Evolutionary conservation across 2,888 invertebrate species (phyloP), one percentile per base, ranked within the genome.

Genomic region (Eupithecia insigniata): DNA sequence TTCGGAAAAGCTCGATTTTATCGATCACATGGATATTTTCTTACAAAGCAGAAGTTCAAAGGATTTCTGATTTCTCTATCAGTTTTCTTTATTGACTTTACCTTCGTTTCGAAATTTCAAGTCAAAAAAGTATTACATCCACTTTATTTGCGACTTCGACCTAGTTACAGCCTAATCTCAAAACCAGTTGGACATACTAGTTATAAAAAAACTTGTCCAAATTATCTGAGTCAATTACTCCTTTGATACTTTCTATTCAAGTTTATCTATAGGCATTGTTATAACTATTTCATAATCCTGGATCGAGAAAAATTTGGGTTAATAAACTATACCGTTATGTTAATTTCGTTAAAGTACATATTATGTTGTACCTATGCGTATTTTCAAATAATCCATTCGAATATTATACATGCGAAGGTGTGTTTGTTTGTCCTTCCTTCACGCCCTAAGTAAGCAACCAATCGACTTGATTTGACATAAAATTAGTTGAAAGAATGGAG

Each of bases 121-220:
- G 34, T n/a, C 34, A 18, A 32, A 55, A 26, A 62, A 34, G 61
- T 62, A 62, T 62, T 62, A 62, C 61, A 34, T 34, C 61, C 34
- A 22, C 61, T 10, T 62, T 62, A 55, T 62, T 62, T 34, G 34
- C 61, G n/a, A 62, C 30, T 30, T 62, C 28, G 61, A 60, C 60
- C 60, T 18, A 60, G 28, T 18, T 28, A 28, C 28, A 30, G 61
- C 61, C 61, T 62, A 62, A 34, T 34, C 34, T 34, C 34, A 62
- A 10, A 62, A 73, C 73, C 70, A 64, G 73, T 72, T 72, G 5
- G n/a, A 22, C 18, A 18, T 65, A n/a, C n/a, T n/a, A 65, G 43
- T 43, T 30, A 70, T n/a, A 55, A 28, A 62, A 55, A 70, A 70
- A 66, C 70, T 70, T 28, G 66, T 70, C 18, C 18, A 61, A 43